A percentile compares a stretch with the other conserved stretches of the same genome.
These are phyloP conservation scores for Petrocephalus zakoni DNA, from an alignment of 2,113 vertebrate genomes.

Conservation along the genomic window DNA sequence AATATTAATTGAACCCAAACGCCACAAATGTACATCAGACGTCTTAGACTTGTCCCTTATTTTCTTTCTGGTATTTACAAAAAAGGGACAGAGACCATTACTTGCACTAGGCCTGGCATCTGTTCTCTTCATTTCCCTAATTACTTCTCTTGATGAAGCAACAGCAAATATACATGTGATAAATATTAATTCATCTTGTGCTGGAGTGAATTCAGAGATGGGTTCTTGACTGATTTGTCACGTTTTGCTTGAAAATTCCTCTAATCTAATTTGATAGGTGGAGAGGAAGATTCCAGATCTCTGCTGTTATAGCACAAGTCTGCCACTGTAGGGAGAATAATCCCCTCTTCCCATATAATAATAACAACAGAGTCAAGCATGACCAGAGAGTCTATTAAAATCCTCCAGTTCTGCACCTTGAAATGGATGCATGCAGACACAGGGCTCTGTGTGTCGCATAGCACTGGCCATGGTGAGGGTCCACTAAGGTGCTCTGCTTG, in stretches of 20 bases:
- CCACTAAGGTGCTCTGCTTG: not conserved
- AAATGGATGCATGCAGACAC: slow-evolving; percentile 56
- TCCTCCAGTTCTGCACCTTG: slow-evolving; percentile 60
- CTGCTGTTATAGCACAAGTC: slow-evolving; percentile 62
- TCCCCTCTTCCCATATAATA: slow-evolving; percentile 65
- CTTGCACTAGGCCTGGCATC: not conserved
- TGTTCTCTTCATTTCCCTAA: not conserved
- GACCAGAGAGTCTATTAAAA: slow-evolving; percentile 64
- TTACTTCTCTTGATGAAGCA: not conserved
- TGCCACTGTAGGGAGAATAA: slow-evolving; percentile 62
- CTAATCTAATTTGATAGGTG: slow-evolving; percentile 66
- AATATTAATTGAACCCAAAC: not conserved
- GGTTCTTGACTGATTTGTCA: slow-evolving; percentile 11
- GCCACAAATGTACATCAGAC: not conserved
- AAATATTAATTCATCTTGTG: not conserved
- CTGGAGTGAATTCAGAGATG: not conserved
- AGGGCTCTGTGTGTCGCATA: slow-evolving; percentile 10
- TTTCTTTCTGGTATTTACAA: not conserved
- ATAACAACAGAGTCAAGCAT: slow-evolving; percentile 67
- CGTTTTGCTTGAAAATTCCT: slow-evolving; percentile 58
- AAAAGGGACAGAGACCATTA: not conserved
- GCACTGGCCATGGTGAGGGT: not conserved
- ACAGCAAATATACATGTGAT: not conserved
- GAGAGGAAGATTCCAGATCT: slow-evolving; percentile 55
- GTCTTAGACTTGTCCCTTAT: not conserved